Base-by-base conservation (phyloP, 2,113 vertebrate genomes). In the Lophochroa leadbeateri region DNA sequence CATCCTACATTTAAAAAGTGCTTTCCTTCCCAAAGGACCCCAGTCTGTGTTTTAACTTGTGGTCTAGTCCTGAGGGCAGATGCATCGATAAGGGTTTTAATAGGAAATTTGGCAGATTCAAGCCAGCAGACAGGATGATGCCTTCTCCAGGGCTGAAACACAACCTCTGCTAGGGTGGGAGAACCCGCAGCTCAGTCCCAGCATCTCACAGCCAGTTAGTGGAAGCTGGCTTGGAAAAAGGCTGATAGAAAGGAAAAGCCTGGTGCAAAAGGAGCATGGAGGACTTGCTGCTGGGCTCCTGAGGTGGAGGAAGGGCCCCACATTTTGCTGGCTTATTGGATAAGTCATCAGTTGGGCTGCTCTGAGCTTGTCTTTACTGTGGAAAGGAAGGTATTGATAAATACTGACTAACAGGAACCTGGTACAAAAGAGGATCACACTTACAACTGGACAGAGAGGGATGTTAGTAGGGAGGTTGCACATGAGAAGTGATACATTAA, bases 261-360 rank as follows among this genome's bases (percentile, higher is more conserved):
- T 64, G 23, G 17, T 52, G 29, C 27, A 14, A 41, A 43, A 72
- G 49, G 61, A 76, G 20, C 7, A 2, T 2, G 17, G 7, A 2
- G 12, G 63, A 15, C n/a, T 65, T 17, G 24, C 29, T 68, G 77
- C 35, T 27, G 55, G 41, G 53, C 37, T 91, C 25, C 49, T 52
- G 72, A 63, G 57, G 9, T 18, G 27, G 37, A 33, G 18, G 16
- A 55, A 70, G 67, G 12, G 25, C 47, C 23, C 21, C 6, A 39
- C 1, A 0, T 15, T 47, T 43, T 1, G 0, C 57, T 41, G 70
- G 21, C 18, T 63, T 2, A 0, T 13, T 5, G 37, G 33, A 9
- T n/a, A 58, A 65, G 37, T 29, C 4, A 76, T 57, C 44, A 17
- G 50, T 28, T 49, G 44, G 41, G 35, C 12, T 63, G 24, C 27